Conservation (phyloP, 1,140 invertebrate genomes). For the Mylabris phalerata region DNA sequence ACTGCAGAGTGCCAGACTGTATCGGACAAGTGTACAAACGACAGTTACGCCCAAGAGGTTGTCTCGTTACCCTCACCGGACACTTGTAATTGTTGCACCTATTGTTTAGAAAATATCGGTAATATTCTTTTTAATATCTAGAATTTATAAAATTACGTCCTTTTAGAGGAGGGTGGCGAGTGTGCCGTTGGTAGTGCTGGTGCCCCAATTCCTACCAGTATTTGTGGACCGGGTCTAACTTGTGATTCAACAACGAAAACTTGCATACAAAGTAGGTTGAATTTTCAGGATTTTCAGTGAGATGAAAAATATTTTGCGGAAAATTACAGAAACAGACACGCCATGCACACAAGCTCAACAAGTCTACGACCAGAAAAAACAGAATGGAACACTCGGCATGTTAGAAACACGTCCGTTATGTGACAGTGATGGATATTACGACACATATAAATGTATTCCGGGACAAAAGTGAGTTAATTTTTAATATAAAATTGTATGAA, state of each 20-base stretch:
- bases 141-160: not conserved
- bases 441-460: conserved; percentile 48
- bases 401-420: conserved; percentile 46
- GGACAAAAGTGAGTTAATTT: conserved; percentile 48
- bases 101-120: conserved; percentile 47
- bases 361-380: conserved; percentile 35
- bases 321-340: conserved; percentile 19
- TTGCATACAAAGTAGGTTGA: conserved; percentile 26
- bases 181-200: conserved; percentile 40
- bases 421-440: conserved; percentile 48
- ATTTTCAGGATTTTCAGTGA: not conserved
- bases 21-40: conserved; percentile 40
- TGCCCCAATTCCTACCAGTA: conserved; percentile 27
- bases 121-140: conserved; percentile 7
- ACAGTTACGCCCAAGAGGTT: conserved; percentile 47
- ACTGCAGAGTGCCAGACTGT: conserved; percentile 32
- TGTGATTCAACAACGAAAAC: conserved; percentile 30
- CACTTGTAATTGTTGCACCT: conserved; percentile 53
- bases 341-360: conserved; percentile 35
- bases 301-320: not conserved
- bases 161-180: conserved; percentile 33
- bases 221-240: conserved; percentile 42
- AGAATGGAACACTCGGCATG: conserved; percentile 34
- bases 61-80: conserved; percentile 45
- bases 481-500: not conserved